Percentiles rank a stretch among this genome's conserved stretches.
Conservation (phyloP, 2,113 vertebrate genomes). For the Cygnus atratus region DNA sequence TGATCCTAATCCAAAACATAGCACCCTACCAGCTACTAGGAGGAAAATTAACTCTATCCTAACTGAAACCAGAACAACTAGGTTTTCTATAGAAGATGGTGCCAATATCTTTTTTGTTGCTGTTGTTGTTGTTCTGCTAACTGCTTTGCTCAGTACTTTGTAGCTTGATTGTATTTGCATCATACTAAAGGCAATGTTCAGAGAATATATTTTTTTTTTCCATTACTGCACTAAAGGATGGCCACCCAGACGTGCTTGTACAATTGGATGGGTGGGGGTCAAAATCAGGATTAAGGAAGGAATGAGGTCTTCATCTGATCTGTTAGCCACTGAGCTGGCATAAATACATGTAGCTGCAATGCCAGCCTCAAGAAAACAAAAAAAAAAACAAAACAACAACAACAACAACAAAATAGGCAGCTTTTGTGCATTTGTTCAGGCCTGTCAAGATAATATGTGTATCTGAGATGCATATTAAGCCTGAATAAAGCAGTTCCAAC, state of each 20-base stretch:
- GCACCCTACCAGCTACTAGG: no score
- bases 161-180: not conserved
- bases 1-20: no score
- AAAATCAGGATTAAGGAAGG: not conserved
- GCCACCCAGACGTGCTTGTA: not conserved
- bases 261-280: not conserved
- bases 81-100: not conserved
- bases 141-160: not conserved
- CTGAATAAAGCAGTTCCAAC: not conserved
- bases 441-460: not conserved
- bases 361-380: fast-evolving
- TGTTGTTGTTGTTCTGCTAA: not conserved
- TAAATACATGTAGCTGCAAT: not conserved
- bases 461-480: not conserved
- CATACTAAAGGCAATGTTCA: not conserved
- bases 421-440: not conserved
- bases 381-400: not conserved
- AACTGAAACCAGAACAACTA: no score
- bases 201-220: not conserved
- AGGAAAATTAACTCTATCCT: no score
- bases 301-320: not conserved
- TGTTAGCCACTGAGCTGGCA: not conserved
- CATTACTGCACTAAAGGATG: not conserved
- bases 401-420: fast-evolving
- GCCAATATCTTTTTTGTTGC: not conserved